A percentile compares a stretch with the other conserved stretches of the same genome.
These are phyloP conservation scores for Drosophila subquinaria DNA, from an alignment of 2,888 invertebrate genomes.

Conservation along the genomic window DNA sequence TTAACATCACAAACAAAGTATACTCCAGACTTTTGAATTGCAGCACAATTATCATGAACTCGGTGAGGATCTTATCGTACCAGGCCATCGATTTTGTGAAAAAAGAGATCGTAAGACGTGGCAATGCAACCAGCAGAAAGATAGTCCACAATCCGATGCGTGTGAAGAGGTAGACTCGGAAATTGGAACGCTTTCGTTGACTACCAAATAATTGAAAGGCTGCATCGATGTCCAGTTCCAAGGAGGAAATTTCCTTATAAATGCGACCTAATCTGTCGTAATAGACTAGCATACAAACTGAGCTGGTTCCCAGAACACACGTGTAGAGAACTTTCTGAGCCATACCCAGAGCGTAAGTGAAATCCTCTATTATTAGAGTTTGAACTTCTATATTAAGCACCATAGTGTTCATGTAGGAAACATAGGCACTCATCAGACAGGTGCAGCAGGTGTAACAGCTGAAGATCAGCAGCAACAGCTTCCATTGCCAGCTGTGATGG, in stretches of 20 bases:
- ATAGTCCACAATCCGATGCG: slow-evolving; percentile 56
- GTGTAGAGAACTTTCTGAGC: slow-evolving; percentile 44
- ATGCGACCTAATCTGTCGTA: slow-evolving; percentile 43
- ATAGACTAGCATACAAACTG: slow-evolving; percentile 45
- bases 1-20: slow-evolving; percentile 60
- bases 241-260: slow-evolving; percentile 47
- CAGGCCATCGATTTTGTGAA: slow-evolving; percentile 33
- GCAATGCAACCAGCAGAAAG: slow-evolving; percentile 25
- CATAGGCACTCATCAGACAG: slow-evolving; percentile 37
- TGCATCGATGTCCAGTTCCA: slow-evolving; percentile 65
- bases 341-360: slow-evolving; percentile 60
- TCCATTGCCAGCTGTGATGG: background rate
- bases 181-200: background rate
- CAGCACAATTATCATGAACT: slow-evolving; percentile 42
- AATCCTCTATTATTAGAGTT: slow-evolving; percentile 48
- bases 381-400: slow-evolving; percentile 42
- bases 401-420: slow-evolving; percentile 48
- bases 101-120: slow-evolving; percentile 27
- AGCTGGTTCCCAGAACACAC: slow-evolving; percentile 37
- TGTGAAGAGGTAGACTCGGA: slow-evolving; percentile 37
- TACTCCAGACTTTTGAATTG: slow-evolving; percentile 73
- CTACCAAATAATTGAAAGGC: slow-evolving; percentile 3
- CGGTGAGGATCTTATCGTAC: slow-evolving; percentile 45
- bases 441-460: slow-evolving; percentile 43
- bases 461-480: slow-evolving; percentile 25